Conservation (phyloP, 2,888 invertebrate genomes). For the Creontiades dilutus region DNA sequence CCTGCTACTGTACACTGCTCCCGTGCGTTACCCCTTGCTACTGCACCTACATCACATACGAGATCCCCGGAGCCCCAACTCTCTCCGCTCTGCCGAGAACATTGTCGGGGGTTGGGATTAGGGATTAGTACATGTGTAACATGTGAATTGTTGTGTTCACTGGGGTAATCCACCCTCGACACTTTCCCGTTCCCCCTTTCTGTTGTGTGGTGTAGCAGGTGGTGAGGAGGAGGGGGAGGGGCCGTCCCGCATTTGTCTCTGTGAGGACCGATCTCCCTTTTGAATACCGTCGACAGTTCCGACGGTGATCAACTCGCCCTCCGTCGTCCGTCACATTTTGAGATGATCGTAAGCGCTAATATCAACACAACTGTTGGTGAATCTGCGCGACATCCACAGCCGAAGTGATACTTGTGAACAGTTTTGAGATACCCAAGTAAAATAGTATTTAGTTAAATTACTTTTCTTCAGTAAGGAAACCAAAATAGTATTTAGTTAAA, state of each 20-base stretch:
- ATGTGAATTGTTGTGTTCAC: constrained; percentile 7
- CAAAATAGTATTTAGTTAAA: no score
- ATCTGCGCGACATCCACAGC: not conserved
- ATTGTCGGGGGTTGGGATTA: not conserved
- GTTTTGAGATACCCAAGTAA: no score
- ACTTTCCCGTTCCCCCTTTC: not conserved
- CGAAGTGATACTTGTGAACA: no score
- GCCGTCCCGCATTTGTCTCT: not conserved
- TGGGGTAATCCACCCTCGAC: not conserved
- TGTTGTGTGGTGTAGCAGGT: not conserved
- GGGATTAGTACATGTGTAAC: constrained; percentile 39
- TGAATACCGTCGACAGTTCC: not conserved
- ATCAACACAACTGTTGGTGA: constrained; percentile 27
- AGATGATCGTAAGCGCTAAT: not conserved
- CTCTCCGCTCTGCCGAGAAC: not conserved
- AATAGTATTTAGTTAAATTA: no score
- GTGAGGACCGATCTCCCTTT: not conserved
- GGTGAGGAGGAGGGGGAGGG: not conserved
- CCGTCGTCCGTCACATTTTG: no score
- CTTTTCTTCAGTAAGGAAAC: no score
- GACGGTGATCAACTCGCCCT: no score
- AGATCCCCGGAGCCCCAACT: not conserved
- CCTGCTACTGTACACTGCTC: not conserved
- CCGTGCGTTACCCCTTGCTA: not conserved
- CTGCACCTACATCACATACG: not conserved